These are phyloP conservation scores for Semaprochilodus insignis DNA, from an alignment of 2,797 vertebrate species.

Conservation along the genomic window DNA sequence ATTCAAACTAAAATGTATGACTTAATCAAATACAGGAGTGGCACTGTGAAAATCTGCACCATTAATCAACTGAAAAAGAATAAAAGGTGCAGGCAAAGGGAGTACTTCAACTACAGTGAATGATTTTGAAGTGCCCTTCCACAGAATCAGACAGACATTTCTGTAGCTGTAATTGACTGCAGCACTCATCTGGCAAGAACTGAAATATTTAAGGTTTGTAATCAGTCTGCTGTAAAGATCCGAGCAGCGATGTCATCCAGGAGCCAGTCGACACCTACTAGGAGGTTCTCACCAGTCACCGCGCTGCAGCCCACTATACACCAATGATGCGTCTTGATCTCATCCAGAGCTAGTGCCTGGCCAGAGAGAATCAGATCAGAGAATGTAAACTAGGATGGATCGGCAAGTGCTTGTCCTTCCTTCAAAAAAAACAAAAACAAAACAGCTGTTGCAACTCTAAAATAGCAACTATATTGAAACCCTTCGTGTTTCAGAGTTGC, in stretches of 20 bases:
- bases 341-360: slow-evolving; percentile 83
- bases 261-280: slow-evolving; percentile 88
- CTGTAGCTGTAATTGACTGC: not conserved
- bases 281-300: slow-evolving; percentile 87
- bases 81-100: not conserved
- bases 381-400: not conserved
- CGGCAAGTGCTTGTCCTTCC: not conserved
- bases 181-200: not conserved
- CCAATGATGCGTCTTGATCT: slow-evolving; percentile 91
- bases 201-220: not conserved
- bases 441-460: no score
- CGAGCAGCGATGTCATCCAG: slow-evolving; percentile 88
- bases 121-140: not conserved
- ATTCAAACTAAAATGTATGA: no score
- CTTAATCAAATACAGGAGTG: no score
- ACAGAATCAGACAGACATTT: not conserved
- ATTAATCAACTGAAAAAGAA: not conserved
- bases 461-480: no score
- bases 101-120: slow-evolving; percentile 29
- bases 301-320: slow-evolving; percentile 91
- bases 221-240: slow-evolving; percentile 86
- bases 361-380: not conserved
- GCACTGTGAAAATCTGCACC: not conserved
- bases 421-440: not conserved
- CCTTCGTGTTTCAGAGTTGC: no score